Evolutionary conservation across 2,113 vertebrate species (phyloP), one percentile per base, ranked within the genome.

Genomic region (Cyprinus carpio): DNA sequence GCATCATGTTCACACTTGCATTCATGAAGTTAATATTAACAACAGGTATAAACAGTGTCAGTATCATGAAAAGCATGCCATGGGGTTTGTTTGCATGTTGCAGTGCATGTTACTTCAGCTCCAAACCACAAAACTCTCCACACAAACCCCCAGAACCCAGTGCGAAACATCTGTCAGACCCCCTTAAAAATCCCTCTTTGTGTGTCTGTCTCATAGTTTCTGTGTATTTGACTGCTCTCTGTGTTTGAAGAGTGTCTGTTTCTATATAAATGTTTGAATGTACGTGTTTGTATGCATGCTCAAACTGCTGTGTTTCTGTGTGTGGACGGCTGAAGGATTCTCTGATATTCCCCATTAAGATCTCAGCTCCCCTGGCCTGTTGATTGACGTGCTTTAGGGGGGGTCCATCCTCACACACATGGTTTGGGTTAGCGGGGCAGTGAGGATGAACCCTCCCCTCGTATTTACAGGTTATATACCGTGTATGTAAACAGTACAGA

Each of bases 401-500:
- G 56, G 79, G 62, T 86, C 51, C 56, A 72, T 81, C 31, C 62
- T 12, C 62, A 40, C n/a, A 84, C 60, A 87, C 78, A 86, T 89
- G 88, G 86, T 87, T 87, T 75, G 49, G 43, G 82, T 89, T 89
- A 84, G 88, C 12, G 25, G 83, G 75, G 31, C 81, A 83, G 58
- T 4, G 40, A 83, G 37, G 81, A 87, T 85, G 76, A 75, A 87
- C 84, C 46, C 80, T 25, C 54, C 25, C 64, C 75, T 83, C 84
- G 75, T 89, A 87, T 85, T 80, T 58, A 69, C 40, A 87, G 79
- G 74, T 87, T 82, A 87, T 84, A 83, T 62, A 67, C 60, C 60
- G 65, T 56, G 84, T 82, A 81, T 51, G 40, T 81, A 87, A 88
- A 87, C 83, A 87, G 62, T 51, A 20, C 43, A 81, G 72, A 13